Percentiles rank a stretch among this genome's conserved stretches.
These are phyloP conservation scores for Gobius niger DNA, from an alignment of 2,113 vertebrate genomes.

Conservation along the genomic window DNA sequence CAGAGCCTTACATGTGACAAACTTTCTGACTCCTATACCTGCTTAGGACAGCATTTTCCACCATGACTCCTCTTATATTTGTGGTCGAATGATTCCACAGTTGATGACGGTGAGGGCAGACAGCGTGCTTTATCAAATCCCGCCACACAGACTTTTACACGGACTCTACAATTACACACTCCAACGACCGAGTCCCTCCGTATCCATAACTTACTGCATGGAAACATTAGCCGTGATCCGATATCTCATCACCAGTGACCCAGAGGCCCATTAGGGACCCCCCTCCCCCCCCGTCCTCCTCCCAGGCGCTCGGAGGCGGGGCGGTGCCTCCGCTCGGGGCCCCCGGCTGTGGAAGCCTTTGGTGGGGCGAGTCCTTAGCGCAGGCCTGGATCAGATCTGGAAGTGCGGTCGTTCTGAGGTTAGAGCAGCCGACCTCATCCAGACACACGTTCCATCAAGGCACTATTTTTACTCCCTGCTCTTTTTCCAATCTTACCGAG, in stretches of 20 bases:
- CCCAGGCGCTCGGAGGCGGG: background rate
- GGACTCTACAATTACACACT: background rate
- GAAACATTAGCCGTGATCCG: slow-evolving; percentile 2
- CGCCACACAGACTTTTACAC: background rate
- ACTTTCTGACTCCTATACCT: too few species aligned
- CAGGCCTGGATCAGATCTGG: slow-evolving; percentile 68
- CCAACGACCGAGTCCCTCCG: background rate
- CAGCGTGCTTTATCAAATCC: background rate
- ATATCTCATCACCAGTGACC: slow-evolving; percentile 4
- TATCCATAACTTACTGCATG: background rate
- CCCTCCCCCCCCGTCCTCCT: background rate
- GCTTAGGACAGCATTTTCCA: background rate
- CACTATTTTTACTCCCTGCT: slow-evolving; percentile 74
- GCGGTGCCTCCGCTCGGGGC: background rate
- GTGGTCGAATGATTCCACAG: background rate
- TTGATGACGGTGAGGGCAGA: background rate
- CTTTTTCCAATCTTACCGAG: slow-evolving; percentile 16
- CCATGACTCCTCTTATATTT: background rate
- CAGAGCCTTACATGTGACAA: too few species aligned
- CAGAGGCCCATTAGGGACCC: background rate
- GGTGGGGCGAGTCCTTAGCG: slow-evolving; percentile 73
- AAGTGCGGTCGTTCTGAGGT: slow-evolving; percentile 81
- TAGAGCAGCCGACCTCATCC: slow-evolving; percentile 73
- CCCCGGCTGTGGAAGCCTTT: slow-evolving; percentile 66
- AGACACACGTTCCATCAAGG: slow-evolving; percentile 78